Conservation (phyloP, 2,113 vertebrate species). For the Calypte anna region DNA sequence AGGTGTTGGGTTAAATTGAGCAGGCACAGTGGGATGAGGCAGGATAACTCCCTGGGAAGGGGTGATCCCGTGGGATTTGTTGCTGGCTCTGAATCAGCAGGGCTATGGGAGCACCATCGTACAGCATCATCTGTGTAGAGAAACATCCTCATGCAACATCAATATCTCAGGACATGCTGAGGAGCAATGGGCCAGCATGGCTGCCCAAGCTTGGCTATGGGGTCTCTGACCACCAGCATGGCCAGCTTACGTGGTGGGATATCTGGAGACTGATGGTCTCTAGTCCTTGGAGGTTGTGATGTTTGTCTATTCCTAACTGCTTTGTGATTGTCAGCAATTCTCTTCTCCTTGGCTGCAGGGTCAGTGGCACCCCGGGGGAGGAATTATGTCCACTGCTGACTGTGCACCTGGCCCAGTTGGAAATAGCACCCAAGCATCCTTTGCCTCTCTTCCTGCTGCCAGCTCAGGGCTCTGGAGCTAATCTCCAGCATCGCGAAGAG, state of each 20-base stretch:
- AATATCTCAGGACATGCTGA: rapidly evolving
- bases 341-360: neutral
- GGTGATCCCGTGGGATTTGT: neutral
- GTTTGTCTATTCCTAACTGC: neutral
- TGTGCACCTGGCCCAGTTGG: neutral
- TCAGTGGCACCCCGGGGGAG: neutral
- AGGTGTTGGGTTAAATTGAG: neutral
- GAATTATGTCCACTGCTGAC: neutral
- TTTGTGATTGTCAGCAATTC: rapidly evolving
- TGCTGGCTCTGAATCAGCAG: neutral
- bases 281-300: neutral
- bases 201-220: neutral
- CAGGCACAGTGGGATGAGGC: neutral
- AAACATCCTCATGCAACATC: neutral
- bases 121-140: neutral
- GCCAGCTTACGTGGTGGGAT: neutral
- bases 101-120: neutral
- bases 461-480: neutral
- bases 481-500: neutral
- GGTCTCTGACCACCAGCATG: neutral
- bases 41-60: neutral
- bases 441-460: conserved; percentile 15
- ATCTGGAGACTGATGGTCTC: neutral
- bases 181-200: neutral
- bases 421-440: neutral